phyloP scores from a whole-genome alignment of 2,888 invertebrate genomes.

The Oegoconia quadripuncta region DNA sequence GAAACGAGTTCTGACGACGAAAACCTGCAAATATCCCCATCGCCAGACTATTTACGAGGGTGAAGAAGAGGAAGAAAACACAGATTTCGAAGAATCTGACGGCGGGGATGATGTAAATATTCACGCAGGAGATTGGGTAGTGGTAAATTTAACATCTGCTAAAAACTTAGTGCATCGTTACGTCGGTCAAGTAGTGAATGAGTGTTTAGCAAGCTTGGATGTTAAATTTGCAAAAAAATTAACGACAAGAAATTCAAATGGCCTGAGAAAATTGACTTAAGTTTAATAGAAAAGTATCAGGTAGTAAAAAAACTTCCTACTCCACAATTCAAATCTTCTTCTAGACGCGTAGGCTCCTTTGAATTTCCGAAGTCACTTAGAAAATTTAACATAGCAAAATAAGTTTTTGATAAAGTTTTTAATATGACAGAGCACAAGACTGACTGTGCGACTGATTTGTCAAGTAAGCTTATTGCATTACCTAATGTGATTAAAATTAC shows the following conservation, averaged over 20 bases:
- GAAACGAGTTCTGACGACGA: conserved; percentile 15
- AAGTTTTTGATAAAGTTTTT: no score
- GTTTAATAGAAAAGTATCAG: conserved; percentile 23
- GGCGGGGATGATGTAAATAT: conserved; percentile 17
- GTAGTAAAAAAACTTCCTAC: conserved; percentile 23
- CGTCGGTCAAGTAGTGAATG: conserved; percentile 23
- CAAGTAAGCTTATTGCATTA: no score
- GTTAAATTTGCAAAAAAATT: conserved; percentile 27
- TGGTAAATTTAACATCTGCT: conserved; percentile 23
- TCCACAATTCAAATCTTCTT: no score
- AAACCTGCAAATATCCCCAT: conserved; percentile 6
- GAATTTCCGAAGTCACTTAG: no score
- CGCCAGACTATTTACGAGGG: background rate
- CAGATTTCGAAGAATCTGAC: conserved; percentile 12
- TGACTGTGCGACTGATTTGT: no score
- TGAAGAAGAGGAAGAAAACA: conserved; percentile 10
- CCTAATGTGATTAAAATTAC: no score
- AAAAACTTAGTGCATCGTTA: conserved; percentile 24
- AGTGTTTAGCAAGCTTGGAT: conserved; percentile 14
- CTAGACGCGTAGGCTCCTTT: no score
- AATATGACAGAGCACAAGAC: no score
- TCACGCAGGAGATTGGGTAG: conserved; percentile 22
- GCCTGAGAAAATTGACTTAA: conserved; percentile 22
- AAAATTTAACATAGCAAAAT: no score
- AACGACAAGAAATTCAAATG: conserved; percentile 24